These are phyloP conservation scores for Orchesella flavescens DNA, from an alignment of 2,888 invertebrate genomes.

Conservation along the genomic window DNA sequence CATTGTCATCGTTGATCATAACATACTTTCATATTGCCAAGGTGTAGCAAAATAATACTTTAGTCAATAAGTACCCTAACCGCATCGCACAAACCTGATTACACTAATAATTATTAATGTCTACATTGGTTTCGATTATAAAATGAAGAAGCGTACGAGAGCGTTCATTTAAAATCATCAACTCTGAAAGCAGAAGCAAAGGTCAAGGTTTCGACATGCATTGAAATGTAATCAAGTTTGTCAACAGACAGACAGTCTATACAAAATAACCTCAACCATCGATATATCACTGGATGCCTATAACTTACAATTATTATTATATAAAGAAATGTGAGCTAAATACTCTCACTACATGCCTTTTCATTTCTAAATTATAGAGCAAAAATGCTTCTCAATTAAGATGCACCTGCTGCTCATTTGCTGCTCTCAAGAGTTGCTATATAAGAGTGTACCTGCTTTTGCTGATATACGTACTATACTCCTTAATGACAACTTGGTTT, in stretches of 20 bases:
- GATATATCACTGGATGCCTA: too few species aligned
- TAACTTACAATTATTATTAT: too few species aligned
- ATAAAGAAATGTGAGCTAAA: neutral
- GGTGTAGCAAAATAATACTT: too few species aligned
- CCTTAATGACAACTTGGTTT: too few species aligned
- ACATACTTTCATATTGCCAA: too few species aligned
- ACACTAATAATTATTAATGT: slow-evolving; percentile 20
- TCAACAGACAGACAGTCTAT: too few species aligned
- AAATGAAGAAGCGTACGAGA: slow-evolving; percentile 5
- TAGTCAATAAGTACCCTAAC: too few species aligned
- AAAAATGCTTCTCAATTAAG: neutral
- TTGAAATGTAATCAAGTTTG: too few species aligned
- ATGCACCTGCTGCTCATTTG: slow-evolving; percentile 2
- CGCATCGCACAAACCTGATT: slow-evolving; percentile 16
- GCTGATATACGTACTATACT: neutral
- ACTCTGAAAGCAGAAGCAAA: slow-evolving; percentile 2
- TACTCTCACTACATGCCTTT: neutral
- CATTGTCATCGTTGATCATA: too few species aligned
- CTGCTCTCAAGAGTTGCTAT: neutral
- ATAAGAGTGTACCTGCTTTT: neutral
- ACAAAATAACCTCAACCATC: too few species aligned
- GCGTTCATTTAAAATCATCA: too few species aligned
- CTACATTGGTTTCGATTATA: slow-evolving; percentile 24
- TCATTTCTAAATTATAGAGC: neutral
- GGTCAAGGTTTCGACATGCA: slow-evolving; percentile 33